These are phyloP conservation scores for Baryphthengus martii DNA, from an alignment of 2,113 vertebrate genomes.

Conservation along the genomic window DNA sequence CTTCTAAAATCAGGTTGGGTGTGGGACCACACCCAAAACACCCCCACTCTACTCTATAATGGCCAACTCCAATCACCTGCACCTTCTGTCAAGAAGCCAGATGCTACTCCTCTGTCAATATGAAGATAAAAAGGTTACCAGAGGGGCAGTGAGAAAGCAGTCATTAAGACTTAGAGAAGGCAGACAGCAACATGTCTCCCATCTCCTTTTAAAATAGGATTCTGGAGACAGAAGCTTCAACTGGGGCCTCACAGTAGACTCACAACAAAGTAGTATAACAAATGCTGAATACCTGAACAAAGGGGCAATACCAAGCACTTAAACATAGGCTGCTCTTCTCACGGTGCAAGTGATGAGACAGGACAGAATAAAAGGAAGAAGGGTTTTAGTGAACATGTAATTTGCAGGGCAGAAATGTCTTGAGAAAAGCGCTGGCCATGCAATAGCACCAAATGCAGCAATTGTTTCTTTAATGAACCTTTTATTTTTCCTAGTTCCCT, in stretches of 20 bases:
- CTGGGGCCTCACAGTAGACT: not conserved
- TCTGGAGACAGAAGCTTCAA: not conserved
- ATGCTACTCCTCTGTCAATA: not conserved
- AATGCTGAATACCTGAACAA: not conserved
- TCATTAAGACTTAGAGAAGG: not conserved
- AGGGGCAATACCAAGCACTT: not conserved
- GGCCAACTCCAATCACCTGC: not conserved
- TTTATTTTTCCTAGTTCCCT: not conserved
- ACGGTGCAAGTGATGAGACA: not conserved
- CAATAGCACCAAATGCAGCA: rapidly evolving
- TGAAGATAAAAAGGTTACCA: not conserved
- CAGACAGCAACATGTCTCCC: not conserved
- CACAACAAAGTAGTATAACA: not conserved
- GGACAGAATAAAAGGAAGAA: not conserved
- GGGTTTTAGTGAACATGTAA: not conserved
- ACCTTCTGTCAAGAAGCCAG: not conserved
- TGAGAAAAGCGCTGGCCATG: not conserved
- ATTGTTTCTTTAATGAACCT: not conserved
- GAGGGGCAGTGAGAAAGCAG: not conserved
- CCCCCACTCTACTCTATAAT: not conserved
- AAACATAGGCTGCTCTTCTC: not conserved
- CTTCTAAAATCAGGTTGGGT: not conserved
- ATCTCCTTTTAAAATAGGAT: not conserved
- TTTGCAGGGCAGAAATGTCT: not conserved
- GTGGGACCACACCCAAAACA: not conserved